Percentiles rank a stretch among this genome's conserved stretches.
These are phyloP conservation scores for Australoheros facetus DNA, from an alignment of 2,797 vertebrate genomes.

Conservation along the genomic window DNA sequence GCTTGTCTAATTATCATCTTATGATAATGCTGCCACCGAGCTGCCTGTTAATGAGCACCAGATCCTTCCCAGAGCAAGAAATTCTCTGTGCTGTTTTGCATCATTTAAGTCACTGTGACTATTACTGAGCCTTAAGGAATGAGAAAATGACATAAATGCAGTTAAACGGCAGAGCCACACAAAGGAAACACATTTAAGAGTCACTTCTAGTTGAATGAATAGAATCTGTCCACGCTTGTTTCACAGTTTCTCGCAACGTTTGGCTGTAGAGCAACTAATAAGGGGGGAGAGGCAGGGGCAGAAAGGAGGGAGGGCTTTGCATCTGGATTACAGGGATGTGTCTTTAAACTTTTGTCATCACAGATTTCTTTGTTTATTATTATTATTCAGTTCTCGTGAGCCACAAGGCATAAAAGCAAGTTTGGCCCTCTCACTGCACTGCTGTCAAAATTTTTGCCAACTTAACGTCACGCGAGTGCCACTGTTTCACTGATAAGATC, in stretches of 20 bases:
- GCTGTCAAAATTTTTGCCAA: not conserved
- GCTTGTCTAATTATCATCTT: conserved; percentile 56
- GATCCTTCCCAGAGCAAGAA: conserved; percentile 25
- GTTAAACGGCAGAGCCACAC: conserved; percentile 6
- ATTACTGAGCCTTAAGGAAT: conserved; percentile 19
- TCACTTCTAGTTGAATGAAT: conserved; percentile 6
- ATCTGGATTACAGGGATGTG: not conserved
- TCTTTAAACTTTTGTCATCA: not conserved
- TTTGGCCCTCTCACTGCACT: not conserved
- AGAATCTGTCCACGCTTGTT: not conserved
- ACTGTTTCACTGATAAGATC: not conserved
- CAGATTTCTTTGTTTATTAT: not conserved
- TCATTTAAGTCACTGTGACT: conserved; percentile 27
- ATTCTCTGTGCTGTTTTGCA: conserved; percentile 16
- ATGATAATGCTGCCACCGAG: conserved; percentile 55
- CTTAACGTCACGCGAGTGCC: not conserved
- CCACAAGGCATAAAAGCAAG: not conserved
- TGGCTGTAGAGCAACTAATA: conserved; percentile 3
- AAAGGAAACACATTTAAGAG: not conserved
- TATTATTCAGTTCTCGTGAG: not conserved
- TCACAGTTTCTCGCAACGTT: not conserved
- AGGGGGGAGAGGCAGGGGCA: not conserved
- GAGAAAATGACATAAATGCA: conserved; percentile 22
- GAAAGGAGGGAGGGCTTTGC: not conserved
- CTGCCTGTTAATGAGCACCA: conserved; percentile 52